These are phyloP conservation scores for Drosophila infuscata DNA, from an alignment of 2,888 invertebrate species.

Conservation along the genomic window DNA sequence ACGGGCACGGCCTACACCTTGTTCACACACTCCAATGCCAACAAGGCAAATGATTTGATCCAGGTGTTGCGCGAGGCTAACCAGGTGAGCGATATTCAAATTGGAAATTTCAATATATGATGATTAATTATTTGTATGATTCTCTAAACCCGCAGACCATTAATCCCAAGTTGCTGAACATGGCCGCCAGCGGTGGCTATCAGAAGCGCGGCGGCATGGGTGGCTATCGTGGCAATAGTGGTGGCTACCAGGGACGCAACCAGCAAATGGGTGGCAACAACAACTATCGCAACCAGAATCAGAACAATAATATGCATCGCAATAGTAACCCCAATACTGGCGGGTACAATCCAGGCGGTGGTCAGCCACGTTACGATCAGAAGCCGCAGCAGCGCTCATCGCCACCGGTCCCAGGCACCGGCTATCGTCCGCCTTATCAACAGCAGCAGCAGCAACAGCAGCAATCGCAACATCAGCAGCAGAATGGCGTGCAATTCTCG, in stretches of 20 bases:
- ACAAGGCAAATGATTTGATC: constrained; percentile 96
- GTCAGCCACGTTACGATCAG: constrained; percentile 59
- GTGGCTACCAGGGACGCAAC: constrained; percentile 78
- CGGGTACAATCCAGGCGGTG: constrained; percentile 56
- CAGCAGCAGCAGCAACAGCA: constrained; percentile 46
- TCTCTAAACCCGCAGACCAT: constrained; percentile 86
- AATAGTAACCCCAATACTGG: constrained; percentile 33
- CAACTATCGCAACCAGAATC: constrained; percentile 62
- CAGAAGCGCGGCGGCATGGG: constrained; percentile 78
- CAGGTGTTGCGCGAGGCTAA: constrained; percentile 97
- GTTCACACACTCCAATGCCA: constrained; percentile 95
- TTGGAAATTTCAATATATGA: background rate
- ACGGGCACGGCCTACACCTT: constrained; percentile 98
- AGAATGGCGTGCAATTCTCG: constrained; percentile 60
- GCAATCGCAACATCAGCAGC: constrained; percentile 38
- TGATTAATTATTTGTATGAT: background rate
- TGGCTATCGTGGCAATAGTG: constrained; percentile 68
- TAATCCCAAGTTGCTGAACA: constrained; percentile 93
- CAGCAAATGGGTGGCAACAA: constrained; percentile 64
- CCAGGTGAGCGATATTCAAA: constrained; percentile 87
- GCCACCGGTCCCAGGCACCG: constrained; percentile 54
- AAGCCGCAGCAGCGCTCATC: constrained; percentile 59
- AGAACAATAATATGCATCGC: constrained; percentile 57
- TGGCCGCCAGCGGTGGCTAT: constrained; percentile 86
- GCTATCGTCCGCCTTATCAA: constrained; percentile 57